Evolutionary conservation across 2,888 invertebrate genomes (phyloP), one percentile per base, ranked within the genome.

Genomic region (Chrysolina americana): DNA sequence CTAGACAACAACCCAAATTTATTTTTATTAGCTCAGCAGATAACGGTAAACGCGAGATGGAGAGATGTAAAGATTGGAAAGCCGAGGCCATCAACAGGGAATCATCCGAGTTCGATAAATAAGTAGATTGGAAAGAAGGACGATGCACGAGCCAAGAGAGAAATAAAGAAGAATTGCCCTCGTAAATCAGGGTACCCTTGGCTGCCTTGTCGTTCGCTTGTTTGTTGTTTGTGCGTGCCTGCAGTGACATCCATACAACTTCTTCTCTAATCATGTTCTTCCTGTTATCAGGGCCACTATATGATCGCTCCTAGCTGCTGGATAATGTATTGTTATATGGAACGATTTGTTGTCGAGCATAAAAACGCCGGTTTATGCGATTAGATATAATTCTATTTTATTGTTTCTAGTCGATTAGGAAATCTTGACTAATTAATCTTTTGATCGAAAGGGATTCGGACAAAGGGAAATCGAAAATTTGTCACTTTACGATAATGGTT

Each of bases 111-210:
- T 83, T 85, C 85, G 86, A 87, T 87, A 87, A 87, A 86, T 86
- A 86, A 86, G 84, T 84, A 83, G 82, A 86, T 85, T 81, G 84
- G 84, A 81, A 81, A 73, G 74, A 76, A 71, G 62, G 47, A 41
- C 70, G 44, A 63, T 64, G 59, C 70, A 50, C 63, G 75, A 74
- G 76, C 73, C 76, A 83, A 84, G 87, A 88, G 87, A 87, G 87
- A 88, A 87, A 88, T 88, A 88, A 88, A 88, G 87, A 88, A 84
- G 87, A 87, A 88, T 88, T 88, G 87, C 85, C 83, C 83, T 86
- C 85, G 88, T 88, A 88, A 88, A 88, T 88, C 88, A 88, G 86
- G 83, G 80, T 76, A 80, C 81, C 82, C 79, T 80, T 81, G 80
- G 80, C 80, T 79, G 76, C 66, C 59, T 63, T 28, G 71, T 75